These are phyloP conservation scores for Subanguina moxae DNA, from an alignment of 1,140 invertebrate species.

Conservation along the genomic window DNA sequence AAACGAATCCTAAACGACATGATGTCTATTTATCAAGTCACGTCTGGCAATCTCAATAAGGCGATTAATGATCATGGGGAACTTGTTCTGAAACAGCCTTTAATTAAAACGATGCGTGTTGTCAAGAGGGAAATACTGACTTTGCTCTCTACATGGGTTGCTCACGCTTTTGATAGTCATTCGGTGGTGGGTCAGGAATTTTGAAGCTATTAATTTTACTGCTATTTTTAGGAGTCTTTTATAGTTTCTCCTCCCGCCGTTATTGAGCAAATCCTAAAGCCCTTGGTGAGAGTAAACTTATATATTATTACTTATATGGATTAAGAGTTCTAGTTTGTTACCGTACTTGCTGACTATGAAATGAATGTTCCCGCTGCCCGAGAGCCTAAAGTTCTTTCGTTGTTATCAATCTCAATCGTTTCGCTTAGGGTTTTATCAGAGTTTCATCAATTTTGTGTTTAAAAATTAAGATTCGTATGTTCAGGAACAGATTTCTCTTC, in stretches of 20 bases:
- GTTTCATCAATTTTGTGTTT: too few species aligned
- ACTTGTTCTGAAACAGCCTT: slow-evolving; percentile 87
- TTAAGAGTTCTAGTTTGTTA: slow-evolving; percentile 68
- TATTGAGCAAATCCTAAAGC: slow-evolving; percentile 92
- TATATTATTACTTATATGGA: too few species aligned
- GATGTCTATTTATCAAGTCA: slow-evolving; percentile 98
- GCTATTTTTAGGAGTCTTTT: neutral
- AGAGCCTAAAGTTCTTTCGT: slow-evolving; percentile 93
- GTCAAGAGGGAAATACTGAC: slow-evolving; percentile 98
- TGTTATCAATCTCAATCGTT: slow-evolving; percentile 94
- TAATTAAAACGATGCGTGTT: slow-evolving; percentile 95
- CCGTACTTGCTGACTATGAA: slow-evolving; percentile 90
- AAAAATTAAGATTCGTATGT: neutral
- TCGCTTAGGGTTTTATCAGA: slow-evolving; percentile 69
- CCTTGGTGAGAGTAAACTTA: too few species aligned
- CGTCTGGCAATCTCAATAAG: slow-evolving; percentile 95
- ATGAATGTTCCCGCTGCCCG: slow-evolving; percentile 82
- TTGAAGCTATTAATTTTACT: too few species aligned
- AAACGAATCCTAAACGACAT: slow-evolving; percentile 96
- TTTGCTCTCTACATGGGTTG: slow-evolving; percentile 92
- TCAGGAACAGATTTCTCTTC: slow-evolving; percentile 77
- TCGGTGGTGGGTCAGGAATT: too few species aligned
- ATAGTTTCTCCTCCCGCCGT: slow-evolving; percentile 62
- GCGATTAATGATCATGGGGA: slow-evolving; percentile 92
- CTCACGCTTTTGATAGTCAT: slow-evolving; percentile 68